Percentiles rank a stretch among this genome's conserved stretches.
Conservation (phyloP, 2,888 invertebrate species). For the Didymodactylos carnosus region DNA sequence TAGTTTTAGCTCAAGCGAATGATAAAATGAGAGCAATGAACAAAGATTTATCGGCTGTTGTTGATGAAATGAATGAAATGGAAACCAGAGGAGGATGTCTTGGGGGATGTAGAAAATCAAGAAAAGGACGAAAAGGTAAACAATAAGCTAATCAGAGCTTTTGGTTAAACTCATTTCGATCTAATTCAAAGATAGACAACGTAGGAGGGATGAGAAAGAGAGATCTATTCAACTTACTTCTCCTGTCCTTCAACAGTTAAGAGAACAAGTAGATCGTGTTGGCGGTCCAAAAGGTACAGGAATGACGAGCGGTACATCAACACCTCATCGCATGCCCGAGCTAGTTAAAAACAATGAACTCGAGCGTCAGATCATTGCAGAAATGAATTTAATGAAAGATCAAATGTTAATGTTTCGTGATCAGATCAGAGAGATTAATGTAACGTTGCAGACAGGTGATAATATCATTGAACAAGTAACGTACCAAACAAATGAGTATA, state of each 20-base stretch:
- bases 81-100: neutral
- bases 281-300: neutral
- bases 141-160: too few species aligned
- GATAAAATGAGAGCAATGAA: neutral
- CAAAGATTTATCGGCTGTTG: neutral
- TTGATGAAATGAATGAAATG: neutral
- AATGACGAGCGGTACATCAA: neutral
- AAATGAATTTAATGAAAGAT: neutral
- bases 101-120: too few species aligned
- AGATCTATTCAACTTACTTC: too few species aligned
- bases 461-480: neutral
- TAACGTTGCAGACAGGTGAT: neutral
- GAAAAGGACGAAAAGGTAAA: too few species aligned
- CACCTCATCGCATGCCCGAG: neutral
- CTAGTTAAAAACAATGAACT: neutral
- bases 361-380: neutral
- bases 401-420: neutral
- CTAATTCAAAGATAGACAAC: too few species aligned
- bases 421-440: neutral
- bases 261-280: too few species aligned
- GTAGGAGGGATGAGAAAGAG: too few species aligned
- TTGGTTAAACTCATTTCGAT: too few species aligned
- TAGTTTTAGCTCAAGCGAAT: neutral
- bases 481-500: neutral
- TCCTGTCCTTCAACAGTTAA: too few species aligned